These are phyloP conservation scores for Hiodon tergisus DNA, from an alignment of 2,113 vertebrate genomes.

Conservation along the genomic window DNA sequence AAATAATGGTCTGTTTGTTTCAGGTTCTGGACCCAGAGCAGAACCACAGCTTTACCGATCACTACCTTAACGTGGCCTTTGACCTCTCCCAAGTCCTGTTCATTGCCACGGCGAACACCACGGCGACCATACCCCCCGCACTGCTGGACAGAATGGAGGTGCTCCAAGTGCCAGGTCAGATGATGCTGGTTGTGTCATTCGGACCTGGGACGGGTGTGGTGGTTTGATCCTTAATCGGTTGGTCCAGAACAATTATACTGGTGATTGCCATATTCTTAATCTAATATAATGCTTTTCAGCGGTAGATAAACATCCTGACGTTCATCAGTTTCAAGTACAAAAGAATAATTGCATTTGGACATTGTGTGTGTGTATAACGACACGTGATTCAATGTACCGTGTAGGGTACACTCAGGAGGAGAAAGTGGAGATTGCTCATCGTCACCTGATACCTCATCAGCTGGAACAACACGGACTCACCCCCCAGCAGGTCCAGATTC, in stretches of 20 bases:
- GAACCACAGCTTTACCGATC: slow-evolving; percentile 95
- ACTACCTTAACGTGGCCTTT: slow-evolving; percentile 93
- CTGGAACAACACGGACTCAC: slow-evolving; percentile 89
- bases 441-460: slow-evolving; percentile 91
- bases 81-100: slow-evolving; percentile 98
- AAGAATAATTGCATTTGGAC: background rate
- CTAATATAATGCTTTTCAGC: background rate
- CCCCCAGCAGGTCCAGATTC: slow-evolving; percentile 86
- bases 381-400: background rate
- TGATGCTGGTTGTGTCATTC: slow-evolving; percentile 4
- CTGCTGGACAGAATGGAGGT: slow-evolving; percentile 95
- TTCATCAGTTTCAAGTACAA: background rate
- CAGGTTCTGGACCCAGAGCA: slow-evolving; percentile 96
- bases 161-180: slow-evolving; percentile 90
- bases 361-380: background rate
- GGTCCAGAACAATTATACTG: background rate
- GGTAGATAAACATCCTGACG: background rate
- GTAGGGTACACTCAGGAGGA: slow-evolving; percentile 94
- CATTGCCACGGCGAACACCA: slow-evolving; percentile 92
- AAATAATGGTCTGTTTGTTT: slow-evolving; percentile 4
- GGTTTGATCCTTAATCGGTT: too few relatives aligned
- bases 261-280: background rate
- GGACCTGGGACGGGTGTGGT: background rate
- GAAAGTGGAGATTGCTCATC: slow-evolving; percentile 92
- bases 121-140: slow-evolving; percentile 84